Conservation (phyloP, 2,113 vertebrate genomes). For the Platysternon megacephalum region DNA sequence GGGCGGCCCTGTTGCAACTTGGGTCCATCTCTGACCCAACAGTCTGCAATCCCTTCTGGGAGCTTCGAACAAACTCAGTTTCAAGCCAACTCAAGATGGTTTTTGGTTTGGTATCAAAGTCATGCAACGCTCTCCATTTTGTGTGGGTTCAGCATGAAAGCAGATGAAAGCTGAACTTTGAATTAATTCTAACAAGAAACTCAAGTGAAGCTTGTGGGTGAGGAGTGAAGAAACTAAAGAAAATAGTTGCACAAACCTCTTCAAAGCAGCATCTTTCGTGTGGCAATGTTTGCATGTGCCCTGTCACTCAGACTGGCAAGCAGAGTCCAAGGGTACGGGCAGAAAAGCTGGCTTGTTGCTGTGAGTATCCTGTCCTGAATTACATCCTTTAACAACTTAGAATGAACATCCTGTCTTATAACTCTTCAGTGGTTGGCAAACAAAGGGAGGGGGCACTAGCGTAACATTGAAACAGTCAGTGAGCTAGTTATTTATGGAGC, state of each 20-base stretch:
- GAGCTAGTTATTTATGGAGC: background rate
- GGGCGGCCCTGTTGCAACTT: too few relatives aligned
- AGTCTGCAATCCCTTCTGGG: background rate
- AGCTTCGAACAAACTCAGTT: background rate
- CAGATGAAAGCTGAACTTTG: background rate
- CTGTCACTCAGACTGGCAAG: background rate
- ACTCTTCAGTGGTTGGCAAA: background rate
- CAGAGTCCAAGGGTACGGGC: background rate
- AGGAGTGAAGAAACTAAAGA: background rate
- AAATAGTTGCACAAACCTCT: background rate
- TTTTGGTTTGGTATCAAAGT: background rate
- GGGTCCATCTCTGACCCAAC: background rate
- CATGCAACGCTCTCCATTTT: background rate
- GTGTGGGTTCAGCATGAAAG: background rate
- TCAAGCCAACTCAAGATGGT: background rate
- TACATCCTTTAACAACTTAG: background rate
- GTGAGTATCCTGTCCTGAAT: background rate
- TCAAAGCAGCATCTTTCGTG: background rate
- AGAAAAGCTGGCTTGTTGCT: background rate
- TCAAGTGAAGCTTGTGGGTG: background rate
- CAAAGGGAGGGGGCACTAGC: background rate
- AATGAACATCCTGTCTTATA: background rate
- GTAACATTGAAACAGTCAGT: background rate
- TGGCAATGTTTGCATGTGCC: background rate
- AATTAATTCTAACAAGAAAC: background rate